Base-by-base conservation (phyloP, 2,797 vertebrate genomes). In the Siniperca scherzeri region DNA sequence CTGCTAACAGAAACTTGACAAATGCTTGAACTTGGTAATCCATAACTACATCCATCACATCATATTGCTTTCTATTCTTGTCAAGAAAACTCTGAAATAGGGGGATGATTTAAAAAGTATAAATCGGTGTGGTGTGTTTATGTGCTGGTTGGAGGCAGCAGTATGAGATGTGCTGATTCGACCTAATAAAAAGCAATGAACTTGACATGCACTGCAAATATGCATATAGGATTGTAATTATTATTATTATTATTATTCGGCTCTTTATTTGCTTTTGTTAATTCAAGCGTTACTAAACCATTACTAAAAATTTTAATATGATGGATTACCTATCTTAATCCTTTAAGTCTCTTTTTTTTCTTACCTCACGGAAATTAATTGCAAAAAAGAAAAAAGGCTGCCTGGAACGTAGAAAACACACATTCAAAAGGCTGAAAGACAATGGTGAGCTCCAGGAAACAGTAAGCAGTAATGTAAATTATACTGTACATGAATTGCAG, bases 121-220 rank as follows among this genome's bases (percentile, higher is more conserved):
- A 21, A 55, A 30, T 13, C 1, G 1, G 2, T 40, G 14, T 25
- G 9, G n/a, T 52, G 11, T 12, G 67, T 56, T 70, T 42, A 19
- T 36, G 30, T 74, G n/a, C 21, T 78, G 40, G 10, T 38, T 14
- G 13, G 30, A 68, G 60, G 62, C 27, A 78, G 64, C 42, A 73
- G 22, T 21, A 27, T 65, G 21, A 56, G 57, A 38, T 36, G 53
- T 9, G 40, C 33, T 33, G 0, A 78, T 27, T 1, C 3, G 2
- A 14, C 40, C n/a, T n/a, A 2, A 70, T 19, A 59, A 42, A 66
- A 57, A 38, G 17, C 13, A 42, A 44, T 4, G 14, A 71, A 65
- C 27, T 14, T 27, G 19, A 53, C 40, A n/a, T 3, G 10, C 0
- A 38, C 7, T n/a, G 30, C 40, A 62, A 38, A 56, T 40, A n/a